These are phyloP conservation scores for Rhinogobius similis DNA, from an alignment of 2,113 vertebrate genomes.

Conservation along the genomic window DNA sequence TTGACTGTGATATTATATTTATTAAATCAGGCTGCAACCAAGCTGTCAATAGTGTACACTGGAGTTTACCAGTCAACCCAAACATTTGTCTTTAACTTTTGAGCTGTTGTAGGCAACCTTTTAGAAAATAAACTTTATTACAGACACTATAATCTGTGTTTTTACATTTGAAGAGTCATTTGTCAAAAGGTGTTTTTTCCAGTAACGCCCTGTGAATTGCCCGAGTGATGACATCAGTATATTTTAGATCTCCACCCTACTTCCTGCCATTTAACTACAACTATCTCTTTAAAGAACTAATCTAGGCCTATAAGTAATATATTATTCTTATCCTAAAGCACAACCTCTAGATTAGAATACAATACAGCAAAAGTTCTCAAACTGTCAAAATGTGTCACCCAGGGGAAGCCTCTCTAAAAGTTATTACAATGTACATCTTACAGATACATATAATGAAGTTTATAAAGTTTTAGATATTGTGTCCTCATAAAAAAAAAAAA, in stretches of 20 bases:
- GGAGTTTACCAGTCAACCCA: slow-evolving; percentile 47
- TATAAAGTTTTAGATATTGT: too few relatives aligned
- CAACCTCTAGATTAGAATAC: too few relatives aligned
- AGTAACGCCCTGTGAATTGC: not conserved
- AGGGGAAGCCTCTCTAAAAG: not conserved
- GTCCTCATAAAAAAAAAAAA: too few relatives aligned
- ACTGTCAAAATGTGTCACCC: too few relatives aligned
- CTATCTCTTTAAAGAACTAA: too few relatives aligned
- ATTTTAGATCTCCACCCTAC: not conserved
- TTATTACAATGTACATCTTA: not conserved
- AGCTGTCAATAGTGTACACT: slow-evolving; percentile 44
- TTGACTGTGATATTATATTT: slow-evolving; percentile 28
- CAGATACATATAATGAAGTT: too few relatives aligned
- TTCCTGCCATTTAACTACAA: not conserved
- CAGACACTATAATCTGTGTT: slow-evolving; percentile 15
- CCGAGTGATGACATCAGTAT: not conserved
- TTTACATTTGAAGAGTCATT: not conserved
- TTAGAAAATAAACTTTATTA: slow-evolving; percentile 46
- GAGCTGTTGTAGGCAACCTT: slow-evolving; percentile 38
- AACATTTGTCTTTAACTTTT: slow-evolving; percentile 37
- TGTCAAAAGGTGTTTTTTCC: not conserved
- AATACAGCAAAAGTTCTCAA: too few relatives aligned
- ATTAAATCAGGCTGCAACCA: slow-evolving; percentile 28
- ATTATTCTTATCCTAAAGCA: too few relatives aligned
- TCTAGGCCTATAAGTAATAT: too few relatives aligned